phyloP scores from a whole-genome alignment of 2,113 vertebrate genomes.

The Poecilia latipinna region DNA sequence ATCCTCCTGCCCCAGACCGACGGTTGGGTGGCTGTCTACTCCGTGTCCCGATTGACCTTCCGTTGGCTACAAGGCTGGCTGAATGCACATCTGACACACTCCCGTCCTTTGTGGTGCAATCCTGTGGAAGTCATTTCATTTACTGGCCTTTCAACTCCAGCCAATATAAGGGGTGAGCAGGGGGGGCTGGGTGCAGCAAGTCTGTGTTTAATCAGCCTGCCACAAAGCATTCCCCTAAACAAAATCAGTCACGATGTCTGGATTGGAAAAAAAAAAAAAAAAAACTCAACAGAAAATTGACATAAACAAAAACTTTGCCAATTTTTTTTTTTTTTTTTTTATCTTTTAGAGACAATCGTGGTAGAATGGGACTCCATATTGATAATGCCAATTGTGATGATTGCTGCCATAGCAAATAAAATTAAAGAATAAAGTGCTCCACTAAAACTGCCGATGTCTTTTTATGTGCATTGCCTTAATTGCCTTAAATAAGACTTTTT shows the following conservation, averaged over 20 bases:
- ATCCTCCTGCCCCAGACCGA: slow-evolving; percentile 60
- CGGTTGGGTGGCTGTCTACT: slow-evolving; percentile 71
- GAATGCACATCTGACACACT: slow-evolving; percentile 79
- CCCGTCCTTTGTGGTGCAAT: slow-evolving; percentile 77
- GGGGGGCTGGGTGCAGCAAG: slow-evolving; percentile 13
- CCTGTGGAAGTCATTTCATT: slow-evolving; percentile 81
- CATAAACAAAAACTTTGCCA: slow-evolving; percentile 72
- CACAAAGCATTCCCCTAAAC: slow-evolving; percentile 63
- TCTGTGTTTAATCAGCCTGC: slow-evolving; percentile 73
- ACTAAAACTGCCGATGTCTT: not conserved
- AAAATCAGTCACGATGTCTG: slow-evolving; percentile 68
- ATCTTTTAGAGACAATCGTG: slow-evolving; percentile 61
- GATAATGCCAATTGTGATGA: slow-evolving; percentile 35
- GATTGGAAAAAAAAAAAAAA: slow-evolving; percentile 23
- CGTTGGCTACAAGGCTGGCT: slow-evolving; percentile 58
- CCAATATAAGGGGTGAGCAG: slow-evolving; percentile 24
- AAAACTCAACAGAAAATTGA: slow-evolving; percentile 63
- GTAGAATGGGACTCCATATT: slow-evolving; percentile 42
- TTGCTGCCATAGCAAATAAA: not conserved
- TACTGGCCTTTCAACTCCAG: slow-evolving; percentile 76
- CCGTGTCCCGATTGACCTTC: slow-evolving; percentile 76
- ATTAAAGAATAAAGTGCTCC: not conserved
- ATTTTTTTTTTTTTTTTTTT: slow-evolving; percentile 60
- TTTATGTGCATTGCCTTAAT: not conserved
- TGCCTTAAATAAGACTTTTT: not conserved